Evolutionary conservation across 1,140 invertebrate species (phyloP).

Genomic region (Oncopeltus fasciatus): DNA sequence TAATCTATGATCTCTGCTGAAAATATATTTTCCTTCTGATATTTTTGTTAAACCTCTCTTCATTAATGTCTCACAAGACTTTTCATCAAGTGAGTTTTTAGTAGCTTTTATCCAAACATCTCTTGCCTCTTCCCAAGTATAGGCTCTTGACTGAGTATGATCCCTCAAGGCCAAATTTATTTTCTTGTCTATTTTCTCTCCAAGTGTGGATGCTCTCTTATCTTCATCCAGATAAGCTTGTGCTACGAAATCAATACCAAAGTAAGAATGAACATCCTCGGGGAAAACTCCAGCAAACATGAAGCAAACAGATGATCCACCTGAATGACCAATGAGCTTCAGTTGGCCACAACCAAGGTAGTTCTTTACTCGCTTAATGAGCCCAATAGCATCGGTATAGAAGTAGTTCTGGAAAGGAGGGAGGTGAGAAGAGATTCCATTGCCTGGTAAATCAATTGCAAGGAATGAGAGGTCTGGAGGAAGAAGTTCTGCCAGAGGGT

Average conservation of each 20-base stretch:
- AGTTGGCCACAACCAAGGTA: constrained; percentile 67
- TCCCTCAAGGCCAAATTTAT: constrained; percentile 47
- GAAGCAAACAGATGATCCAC: constrained; percentile 64
- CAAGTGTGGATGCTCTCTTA: constrained; percentile 37
- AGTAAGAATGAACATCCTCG: constrained; percentile 38
- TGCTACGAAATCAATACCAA: constrained; percentile 20
- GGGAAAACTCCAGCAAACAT: constrained; percentile 63
- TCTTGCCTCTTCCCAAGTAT: constrained; percentile 17
- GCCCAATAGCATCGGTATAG: constrained; percentile 49
- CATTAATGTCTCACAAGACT: constrained; percentile 52
- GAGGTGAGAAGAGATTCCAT: constrained; percentile 67
- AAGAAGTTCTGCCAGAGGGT: constrained; percentile 56
- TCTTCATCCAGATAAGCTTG: constrained; percentile 50
- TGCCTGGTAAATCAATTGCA: constrained; percentile 64
- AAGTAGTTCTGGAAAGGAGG: constrained; percentile 55
- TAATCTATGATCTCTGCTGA: constrained; percentile 46
- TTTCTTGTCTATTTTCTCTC: constrained; percentile 53
- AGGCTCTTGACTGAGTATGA: not conserved
- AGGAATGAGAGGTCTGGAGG: constrained; percentile 42
- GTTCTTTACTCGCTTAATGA: constrained; percentile 56
- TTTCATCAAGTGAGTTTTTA: constrained; percentile 45
- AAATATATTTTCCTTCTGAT: constrained; percentile 37
- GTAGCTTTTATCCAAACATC: constrained; percentile 42
- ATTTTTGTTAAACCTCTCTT: constrained; percentile 46
- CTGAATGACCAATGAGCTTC: constrained; percentile 59